phyloP scores from a whole-genome alignment of 2,113 vertebrate genomes.

The Nycticebus coucang region DNA sequence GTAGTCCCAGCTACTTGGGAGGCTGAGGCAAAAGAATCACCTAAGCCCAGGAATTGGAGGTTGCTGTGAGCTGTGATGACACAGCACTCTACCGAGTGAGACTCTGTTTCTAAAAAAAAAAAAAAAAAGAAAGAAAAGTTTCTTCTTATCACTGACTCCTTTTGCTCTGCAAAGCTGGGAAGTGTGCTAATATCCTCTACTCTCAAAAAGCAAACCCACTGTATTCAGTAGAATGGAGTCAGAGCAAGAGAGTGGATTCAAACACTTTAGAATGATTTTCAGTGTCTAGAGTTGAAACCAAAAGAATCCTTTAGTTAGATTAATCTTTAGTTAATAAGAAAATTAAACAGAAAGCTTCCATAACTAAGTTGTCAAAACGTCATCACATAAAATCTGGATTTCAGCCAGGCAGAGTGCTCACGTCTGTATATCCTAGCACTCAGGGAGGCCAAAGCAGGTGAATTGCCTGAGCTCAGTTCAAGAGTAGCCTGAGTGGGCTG shows the following conservation, averaged over 20 bases:
- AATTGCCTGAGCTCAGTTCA: no score
- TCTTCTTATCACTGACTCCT: background rate
- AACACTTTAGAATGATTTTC: constrained; percentile 11
- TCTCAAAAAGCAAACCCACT: background rate
- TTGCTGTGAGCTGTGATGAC: no score
- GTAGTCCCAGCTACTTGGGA: no score
- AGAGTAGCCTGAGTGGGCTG: no score
- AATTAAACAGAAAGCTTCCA: constrained; percentile 2
- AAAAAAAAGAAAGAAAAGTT: no score
- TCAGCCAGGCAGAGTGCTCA: no score
- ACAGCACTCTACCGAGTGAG: no score
- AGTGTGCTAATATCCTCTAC: background rate
- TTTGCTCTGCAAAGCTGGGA: background rate
- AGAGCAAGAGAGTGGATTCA: background rate
- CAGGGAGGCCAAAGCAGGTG: no score
- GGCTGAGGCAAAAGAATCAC: no score
- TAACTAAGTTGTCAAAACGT: constrained; percentile 26
- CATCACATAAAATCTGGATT: background rate
- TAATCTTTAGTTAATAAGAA: background rate
- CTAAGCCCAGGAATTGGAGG: no score
- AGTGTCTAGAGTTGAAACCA: background rate
- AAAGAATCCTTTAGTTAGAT: background rate
- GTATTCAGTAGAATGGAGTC: background rate
- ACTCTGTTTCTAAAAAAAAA: no score
- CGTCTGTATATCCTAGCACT: no score